A percentile compares a stretch with the other conserved stretches of the same genome.
These are phyloP conservation scores for Fistularia commersonii DNA, from an alignment of 2,797 vertebrate species.

Conservation along the genomic window DNA sequence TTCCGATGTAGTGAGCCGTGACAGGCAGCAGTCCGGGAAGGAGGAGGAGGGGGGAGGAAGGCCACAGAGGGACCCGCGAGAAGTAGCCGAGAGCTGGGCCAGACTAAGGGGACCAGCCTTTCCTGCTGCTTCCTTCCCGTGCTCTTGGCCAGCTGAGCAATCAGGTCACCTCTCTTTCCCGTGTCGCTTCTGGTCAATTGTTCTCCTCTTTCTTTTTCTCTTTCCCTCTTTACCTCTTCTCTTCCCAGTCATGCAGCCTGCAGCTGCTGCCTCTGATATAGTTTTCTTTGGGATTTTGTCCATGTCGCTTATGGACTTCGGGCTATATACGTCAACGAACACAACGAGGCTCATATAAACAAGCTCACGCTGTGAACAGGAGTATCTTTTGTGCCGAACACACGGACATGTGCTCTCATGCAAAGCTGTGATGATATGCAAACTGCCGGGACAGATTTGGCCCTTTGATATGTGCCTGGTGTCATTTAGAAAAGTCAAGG, in stretches of 20 bases:
- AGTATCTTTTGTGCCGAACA: slow-evolving; percentile 30
- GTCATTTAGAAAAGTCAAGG: slow-evolving; percentile 29
- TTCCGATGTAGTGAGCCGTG: slow-evolving; percentile 71
- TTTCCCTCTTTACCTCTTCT: slow-evolving; percentile 21
- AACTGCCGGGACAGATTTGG: no score
- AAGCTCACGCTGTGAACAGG: slow-evolving; percentile 18
- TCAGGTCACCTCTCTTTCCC: slow-evolving; percentile 76
- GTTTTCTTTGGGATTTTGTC: slow-evolving; percentile 59
- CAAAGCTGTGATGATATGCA: slow-evolving; percentile 20
- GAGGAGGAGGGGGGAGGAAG: slow-evolving; percentile 38
- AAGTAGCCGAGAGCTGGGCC: slow-evolving; percentile 50
- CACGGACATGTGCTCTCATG: slow-evolving; percentile 22
- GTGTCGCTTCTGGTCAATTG: slow-evolving; percentile 73
- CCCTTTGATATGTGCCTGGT: slow-evolving; percentile 26
- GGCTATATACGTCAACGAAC: slow-evolving; percentile 49
- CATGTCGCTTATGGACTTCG: slow-evolving; percentile 45
- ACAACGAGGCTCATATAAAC: slow-evolving; percentile 47
- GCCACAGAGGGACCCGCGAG: slow-evolving; percentile 58
- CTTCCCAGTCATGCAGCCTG: slow-evolving; percentile 50
- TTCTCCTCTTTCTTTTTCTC: slow-evolving; percentile 45
- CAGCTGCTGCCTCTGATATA: slow-evolving; percentile 68
- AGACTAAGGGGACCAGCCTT: slow-evolving; percentile 63
- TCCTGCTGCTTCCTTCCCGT: slow-evolving; percentile 69
- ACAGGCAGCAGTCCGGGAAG: slow-evolving; percentile 67
- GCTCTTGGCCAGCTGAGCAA: slow-evolving; percentile 75